phyloP scores from a whole-genome alignment of 2,797 vertebrate species.

The Pitangus sulphuratus region DNA sequence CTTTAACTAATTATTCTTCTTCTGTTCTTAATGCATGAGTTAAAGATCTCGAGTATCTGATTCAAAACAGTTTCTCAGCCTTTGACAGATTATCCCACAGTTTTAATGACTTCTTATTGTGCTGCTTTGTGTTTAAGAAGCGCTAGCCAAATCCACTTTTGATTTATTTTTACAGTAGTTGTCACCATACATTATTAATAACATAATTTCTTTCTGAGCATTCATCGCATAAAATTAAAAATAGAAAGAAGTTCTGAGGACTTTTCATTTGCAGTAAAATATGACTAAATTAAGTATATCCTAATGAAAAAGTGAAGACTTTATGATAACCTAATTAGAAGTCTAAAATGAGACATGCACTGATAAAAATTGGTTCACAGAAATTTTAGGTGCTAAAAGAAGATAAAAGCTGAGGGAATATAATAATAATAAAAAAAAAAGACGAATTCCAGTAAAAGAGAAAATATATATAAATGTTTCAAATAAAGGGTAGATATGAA shows the following conservation, averaged over 20 bases:
- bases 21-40: not conserved
- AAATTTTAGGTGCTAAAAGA: not conserved
- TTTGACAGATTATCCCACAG: not conserved
- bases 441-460: not conserved
- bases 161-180: conserved; percentile 11
- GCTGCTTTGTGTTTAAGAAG: not conserved
- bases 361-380: not conserved
- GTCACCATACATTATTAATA: not conserved
- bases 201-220: not conserved
- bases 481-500: not conserved
- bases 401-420: not conserved
- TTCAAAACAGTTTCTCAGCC: not conserved
- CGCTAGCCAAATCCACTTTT: not conserved
- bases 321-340: conserved; percentile 14
- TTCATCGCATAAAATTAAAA: not conserved
- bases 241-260: not conserved
- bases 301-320: conserved; percentile 3
- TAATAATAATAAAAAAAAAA: not conserved
- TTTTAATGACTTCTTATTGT: not conserved
- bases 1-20: not conserved
- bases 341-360: not conserved
- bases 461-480: not conserved
- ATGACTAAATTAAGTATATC: not conserved
- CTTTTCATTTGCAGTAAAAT: conserved; percentile 10
- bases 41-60: not conserved